Evolutionary conservation across 2,113 vertebrate species (phyloP).

Genomic region (Myotis lucifugus): DNA sequence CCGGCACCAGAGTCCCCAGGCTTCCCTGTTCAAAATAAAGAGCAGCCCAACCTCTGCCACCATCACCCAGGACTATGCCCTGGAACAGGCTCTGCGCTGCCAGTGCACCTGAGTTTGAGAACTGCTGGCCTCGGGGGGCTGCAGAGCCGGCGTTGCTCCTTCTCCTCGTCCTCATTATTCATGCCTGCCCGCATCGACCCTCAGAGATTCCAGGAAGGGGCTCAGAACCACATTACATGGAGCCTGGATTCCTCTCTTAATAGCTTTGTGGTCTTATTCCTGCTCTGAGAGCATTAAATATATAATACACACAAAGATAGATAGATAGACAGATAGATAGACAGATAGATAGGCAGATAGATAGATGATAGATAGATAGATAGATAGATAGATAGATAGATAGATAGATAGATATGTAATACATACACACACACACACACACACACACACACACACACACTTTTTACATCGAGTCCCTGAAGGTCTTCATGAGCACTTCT

Average conservation of each 20-base stretch:
- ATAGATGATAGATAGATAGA: no score
- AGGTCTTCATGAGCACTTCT: neutral
- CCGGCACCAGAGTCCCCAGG: neutral
- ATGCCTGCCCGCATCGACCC: neutral
- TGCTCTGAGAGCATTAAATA: neutral
- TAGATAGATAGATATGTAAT: no score
- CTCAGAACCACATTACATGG: neutral
- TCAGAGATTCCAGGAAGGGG: neutral
- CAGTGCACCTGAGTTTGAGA: rapidly evolving
- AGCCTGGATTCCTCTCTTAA: neutral
- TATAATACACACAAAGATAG: neutral
- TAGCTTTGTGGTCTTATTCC: neutral
- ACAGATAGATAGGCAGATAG: neutral
- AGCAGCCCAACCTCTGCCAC: neutral
- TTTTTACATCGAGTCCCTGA: neutral
- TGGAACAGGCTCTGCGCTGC: rapidly evolving
- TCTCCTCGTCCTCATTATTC: no score
- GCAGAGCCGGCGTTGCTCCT: neutral
- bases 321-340: no score
- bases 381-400: no score
- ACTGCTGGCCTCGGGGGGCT: neutral
- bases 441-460: neutral
- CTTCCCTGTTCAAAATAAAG: neutral
- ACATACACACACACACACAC: no score
- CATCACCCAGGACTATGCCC: rapidly evolving